Evolutionary conservation across 2,888 invertebrate genomes (phyloP), one percentile per base, ranked within the genome.

Genomic region (Tenthredo notha): DNA sequence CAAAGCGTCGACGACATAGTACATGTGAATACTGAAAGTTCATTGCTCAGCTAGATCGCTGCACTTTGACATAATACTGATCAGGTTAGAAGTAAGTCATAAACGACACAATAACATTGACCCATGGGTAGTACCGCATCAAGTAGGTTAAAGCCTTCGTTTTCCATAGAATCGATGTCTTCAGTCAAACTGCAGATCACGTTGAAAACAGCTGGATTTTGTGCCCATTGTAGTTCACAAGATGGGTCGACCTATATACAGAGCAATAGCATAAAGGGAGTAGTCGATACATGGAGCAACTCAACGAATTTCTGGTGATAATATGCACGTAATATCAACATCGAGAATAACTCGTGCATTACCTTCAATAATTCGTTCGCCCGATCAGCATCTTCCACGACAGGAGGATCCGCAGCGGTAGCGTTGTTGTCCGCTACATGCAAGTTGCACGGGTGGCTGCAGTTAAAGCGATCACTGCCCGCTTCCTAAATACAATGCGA

Each of bases 251-350:
- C n/a, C 54, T 18, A 54, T 54, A 54, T 18, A 33, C 33, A 33
- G 33, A 33, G 33, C 33, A 33, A 33, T 33, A 33, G 33, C 33
- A 33, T 33, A 33, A 33, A 4, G 33, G 33, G 33, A 33, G 2
- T 5, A 54, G 18, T 54, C 18, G 10, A 54, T 15, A 54, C n/a
- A 54, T 54, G 9, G 54, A 54, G 54, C 54, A 54, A 54, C 54
- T n/a, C 54, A 54, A 54, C 15, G 15, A 18, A 54, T 54, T 54
- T 18, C 54, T 54, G 18, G 54, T 54, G n/a, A 54, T 54, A 54
- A n/a, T 54, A 54, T 54, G 54, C n/a, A 54, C 54, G n/a, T 54
- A 54, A 54, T 54, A 54, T 54, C 54, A 54, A 54, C 54, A 54
- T 54, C 18, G 18, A 54, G n/a, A n/a, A 54, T 54, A n/a, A 3